phyloP scores from a whole-genome alignment of 1,140 invertebrate species.

The Drosophila chauvacae region DNA sequence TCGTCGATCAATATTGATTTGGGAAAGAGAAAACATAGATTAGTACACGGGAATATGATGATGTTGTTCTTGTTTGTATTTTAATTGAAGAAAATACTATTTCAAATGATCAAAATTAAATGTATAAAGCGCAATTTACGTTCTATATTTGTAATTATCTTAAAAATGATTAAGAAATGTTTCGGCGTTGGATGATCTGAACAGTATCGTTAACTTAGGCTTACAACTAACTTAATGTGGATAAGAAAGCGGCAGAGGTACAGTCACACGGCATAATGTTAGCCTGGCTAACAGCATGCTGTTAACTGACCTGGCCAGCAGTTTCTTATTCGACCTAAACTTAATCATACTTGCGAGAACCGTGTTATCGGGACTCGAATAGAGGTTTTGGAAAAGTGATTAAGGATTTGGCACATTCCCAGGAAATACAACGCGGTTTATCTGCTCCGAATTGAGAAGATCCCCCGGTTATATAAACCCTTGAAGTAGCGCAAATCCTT shows the following conservation, averaged over 20 bases:
- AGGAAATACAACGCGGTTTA: neutral
- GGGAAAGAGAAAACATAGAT: constrained; percentile 49
- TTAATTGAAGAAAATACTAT: constrained; percentile 5
- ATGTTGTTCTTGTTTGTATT: constrained; percentile 33
- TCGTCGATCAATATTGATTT: constrained; percentile 25
- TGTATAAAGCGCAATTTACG: constrained; percentile 70
- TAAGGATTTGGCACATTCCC: neutral
- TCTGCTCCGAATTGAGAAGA: neutral
- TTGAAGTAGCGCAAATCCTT: constrained; percentile 12
- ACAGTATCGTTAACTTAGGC: constrained; percentile 29
- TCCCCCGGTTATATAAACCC: constrained; percentile 1
- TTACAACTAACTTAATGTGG: constrained; percentile 24
- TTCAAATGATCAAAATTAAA: constrained; percentile 50
- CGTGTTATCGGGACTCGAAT: neutral
- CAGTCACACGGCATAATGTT: constrained; percentile 1
- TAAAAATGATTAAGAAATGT: constrained; percentile 45
- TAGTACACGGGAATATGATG: constrained; percentile 55
- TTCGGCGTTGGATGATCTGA: constrained; percentile 45
- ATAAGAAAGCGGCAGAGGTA: constrained; percentile 3
- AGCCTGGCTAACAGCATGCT: constrained; percentile 7
- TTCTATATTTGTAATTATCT: constrained; percentile 36
- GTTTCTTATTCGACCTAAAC: neutral
- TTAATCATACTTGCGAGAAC: constrained; percentile 11
- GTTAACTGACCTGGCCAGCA: constrained; percentile 1
- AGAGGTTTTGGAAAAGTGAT: constrained; percentile 3